Conservation (phyloP, 2,113 vertebrate genomes). For the Perca schrenkii region DNA sequence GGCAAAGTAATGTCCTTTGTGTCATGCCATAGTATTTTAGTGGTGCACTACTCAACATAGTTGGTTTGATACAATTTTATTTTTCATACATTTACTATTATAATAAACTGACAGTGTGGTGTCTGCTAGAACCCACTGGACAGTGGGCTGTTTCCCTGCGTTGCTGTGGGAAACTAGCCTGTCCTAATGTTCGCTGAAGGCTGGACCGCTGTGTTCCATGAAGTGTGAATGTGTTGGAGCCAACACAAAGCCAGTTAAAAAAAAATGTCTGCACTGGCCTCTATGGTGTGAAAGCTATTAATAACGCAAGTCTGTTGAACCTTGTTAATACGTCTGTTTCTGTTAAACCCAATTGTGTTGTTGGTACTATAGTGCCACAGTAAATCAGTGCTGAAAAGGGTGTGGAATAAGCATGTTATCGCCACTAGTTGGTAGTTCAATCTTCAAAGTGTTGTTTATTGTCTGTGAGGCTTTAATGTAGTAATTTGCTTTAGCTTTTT, state of each 20-base stretch:
- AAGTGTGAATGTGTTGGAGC: slow-evolving; percentile 8
- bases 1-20: not conserved
- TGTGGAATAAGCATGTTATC: not conserved
- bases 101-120: no score
- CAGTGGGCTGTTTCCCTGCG: not conserved
- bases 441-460: not conserved
- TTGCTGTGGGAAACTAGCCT: slow-evolving; percentile 6
- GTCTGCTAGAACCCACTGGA: not conserved
- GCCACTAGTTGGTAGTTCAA: not conserved
- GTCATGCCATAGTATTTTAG: not conserved
- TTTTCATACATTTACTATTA: not conserved
- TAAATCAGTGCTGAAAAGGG: not conserved
- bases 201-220: not conserved
- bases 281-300: not conserved
- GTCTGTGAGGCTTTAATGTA: not conserved
- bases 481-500: not conserved
- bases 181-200: not conserved
- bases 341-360: not conserved
- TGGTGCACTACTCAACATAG: not conserved
- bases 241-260: not conserved
- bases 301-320: not conserved
- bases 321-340: not conserved
- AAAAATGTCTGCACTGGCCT: not conserved
- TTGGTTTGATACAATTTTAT: not conserved
- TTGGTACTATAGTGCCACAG: not conserved